Conservation (phyloP, 2,113 vertebrate species). For the Mystacornis crossleyi region DNA sequence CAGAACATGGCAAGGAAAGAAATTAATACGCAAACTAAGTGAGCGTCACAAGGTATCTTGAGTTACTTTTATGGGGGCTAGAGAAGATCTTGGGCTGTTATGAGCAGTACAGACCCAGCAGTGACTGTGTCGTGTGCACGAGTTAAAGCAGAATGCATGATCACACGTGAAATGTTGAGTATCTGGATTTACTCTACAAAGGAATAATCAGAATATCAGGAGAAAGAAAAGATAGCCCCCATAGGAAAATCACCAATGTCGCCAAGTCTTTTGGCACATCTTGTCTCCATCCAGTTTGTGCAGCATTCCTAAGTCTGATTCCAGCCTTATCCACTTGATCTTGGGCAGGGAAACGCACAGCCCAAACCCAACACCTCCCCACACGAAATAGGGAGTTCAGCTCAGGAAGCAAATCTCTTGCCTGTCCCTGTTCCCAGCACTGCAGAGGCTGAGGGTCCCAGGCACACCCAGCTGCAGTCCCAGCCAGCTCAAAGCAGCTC, state of each 20-base stretch:
- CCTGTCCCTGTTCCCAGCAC: background rate
- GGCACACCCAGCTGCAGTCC: background rate
- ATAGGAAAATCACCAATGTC: background rate
- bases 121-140: background rate
- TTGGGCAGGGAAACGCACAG: fast-evolving
- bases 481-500: fast-evolving
- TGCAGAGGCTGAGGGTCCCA: background rate
- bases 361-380: background rate
- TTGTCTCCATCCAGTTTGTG: background rate
- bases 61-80: background rate
- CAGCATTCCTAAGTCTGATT: background rate
- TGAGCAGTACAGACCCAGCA: background rate
- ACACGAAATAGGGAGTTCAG: fast-evolving
- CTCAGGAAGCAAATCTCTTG: background rate
- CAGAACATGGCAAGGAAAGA: background rate
- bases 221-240: background rate
- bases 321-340: background rate
- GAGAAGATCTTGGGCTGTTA: background rate
- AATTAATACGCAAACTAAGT: background rate
- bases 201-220: background rate
- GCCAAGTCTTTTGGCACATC: fast-evolving
- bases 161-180: background rate
- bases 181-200: background rate
- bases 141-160: background rate
- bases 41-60: fast-evolving